Evolutionary conservation across 1,140 invertebrate genomes (phyloP).

Genomic region (Amphibalanus amphitrite): DNA sequence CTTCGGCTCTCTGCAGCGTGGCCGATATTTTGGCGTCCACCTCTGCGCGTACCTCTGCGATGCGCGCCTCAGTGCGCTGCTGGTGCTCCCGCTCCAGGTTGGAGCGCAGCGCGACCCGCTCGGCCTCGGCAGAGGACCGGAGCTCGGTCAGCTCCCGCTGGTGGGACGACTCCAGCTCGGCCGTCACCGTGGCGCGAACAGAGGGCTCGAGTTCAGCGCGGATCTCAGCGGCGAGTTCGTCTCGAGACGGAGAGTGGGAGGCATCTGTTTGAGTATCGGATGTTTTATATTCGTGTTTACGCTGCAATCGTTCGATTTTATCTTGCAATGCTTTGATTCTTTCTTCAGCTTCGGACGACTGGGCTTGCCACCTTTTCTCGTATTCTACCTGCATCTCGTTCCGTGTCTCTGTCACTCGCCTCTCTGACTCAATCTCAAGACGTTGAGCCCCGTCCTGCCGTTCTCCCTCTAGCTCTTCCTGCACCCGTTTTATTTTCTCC

Average conservation of each 20-base stretch:
- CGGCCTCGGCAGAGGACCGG: background rate
- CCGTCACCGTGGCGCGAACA: background rate
- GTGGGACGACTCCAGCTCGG: background rate
- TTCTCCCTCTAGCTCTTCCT: background rate
- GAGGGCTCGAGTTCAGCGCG: background rate
- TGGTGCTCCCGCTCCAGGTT: background rate
- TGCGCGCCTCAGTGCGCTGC: background rate
- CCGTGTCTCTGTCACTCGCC: background rate
- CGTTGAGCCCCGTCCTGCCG: background rate
- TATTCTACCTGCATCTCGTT: background rate
- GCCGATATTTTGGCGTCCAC: background rate
- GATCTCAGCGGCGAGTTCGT: background rate
- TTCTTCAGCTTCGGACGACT: background rate
- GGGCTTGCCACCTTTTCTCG: background rate
- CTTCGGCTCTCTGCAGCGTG: background rate
- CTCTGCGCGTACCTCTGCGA: background rate
- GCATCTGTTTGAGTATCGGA: background rate
- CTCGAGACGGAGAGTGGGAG: too few relatives aligned
- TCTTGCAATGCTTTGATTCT: background rate
- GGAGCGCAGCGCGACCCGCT: background rate
- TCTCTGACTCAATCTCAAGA: background rate
- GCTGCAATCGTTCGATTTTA: background rate
- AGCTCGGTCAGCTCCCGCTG: background rate
- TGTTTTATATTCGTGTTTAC: background rate
- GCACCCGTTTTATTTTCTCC: too few relatives aligned